phyloP scores from a whole-genome alignment of 30 jellyfish, hydroid and myxozoan species.

The Chrysaora quinquecirrha region DNA sequence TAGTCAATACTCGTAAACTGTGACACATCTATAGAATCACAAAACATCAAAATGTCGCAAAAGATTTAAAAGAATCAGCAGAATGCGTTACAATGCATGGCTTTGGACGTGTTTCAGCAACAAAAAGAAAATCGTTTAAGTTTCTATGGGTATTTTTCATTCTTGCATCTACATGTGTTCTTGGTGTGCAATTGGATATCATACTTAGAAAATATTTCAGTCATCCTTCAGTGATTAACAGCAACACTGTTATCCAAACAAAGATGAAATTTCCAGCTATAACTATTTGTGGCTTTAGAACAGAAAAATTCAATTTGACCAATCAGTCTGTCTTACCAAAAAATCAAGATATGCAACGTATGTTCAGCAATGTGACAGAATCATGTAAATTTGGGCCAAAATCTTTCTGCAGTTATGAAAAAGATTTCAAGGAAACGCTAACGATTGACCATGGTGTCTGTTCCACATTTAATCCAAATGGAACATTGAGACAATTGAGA shows the following conservation, averaged over 20 bases:
- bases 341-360: not conserved
- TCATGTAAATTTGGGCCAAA: constrained; percentile 1
- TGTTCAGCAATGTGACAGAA: not conserved
- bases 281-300: constrained; percentile 30
- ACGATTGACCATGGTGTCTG: constrained; percentile 27
- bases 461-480: constrained; percentile 33
- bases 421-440: constrained; percentile 19
- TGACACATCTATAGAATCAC: too few relatives aligned
- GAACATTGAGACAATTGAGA: constrained; percentile 24
- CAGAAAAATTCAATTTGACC: not conserved
- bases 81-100: constrained; percentile 58
- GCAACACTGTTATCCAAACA: constrained; percentile 2
- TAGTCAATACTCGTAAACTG: too few relatives aligned
- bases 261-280: constrained; percentile 34
- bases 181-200: not conserved
- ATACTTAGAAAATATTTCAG: not conserved
- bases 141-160: constrained; percentile 21
- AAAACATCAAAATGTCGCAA: not conserved
- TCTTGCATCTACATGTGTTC: constrained; percentile 7
- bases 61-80: constrained; percentile 27
- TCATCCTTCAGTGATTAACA: constrained; percentile 1
- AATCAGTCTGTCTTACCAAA: not conserved
- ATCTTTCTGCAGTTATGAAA: not conserved
- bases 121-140: constrained; percentile 8
- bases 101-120: constrained; percentile 12